These are phyloP conservation scores for Podiceps cristatus DNA, from an alignment of 2,113 vertebrate genomes.

Conservation along the genomic window DNA sequence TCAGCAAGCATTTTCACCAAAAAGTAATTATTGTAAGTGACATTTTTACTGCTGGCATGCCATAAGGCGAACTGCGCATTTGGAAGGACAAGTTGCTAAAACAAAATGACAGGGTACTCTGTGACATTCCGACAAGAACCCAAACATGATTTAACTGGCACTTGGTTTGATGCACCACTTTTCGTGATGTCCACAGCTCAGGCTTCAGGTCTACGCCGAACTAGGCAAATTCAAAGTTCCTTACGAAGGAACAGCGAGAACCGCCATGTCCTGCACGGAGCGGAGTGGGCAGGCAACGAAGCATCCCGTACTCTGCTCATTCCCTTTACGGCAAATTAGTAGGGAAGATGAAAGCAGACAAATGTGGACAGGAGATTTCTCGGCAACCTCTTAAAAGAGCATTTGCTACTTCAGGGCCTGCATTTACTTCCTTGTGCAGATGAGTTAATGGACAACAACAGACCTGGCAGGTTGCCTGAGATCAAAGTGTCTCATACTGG, in stretches of 20 bases:
- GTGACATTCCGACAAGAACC: constrained; percentile 86
- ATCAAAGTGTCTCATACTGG: neutral
- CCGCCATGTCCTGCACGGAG: accelerated
- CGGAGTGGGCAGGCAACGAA: neutral
- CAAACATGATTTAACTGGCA: constrained; percentile 78
- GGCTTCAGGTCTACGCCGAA: constrained; percentile 35
- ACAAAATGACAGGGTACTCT: constrained; percentile 86
- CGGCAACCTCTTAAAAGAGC: constrained; percentile 19
- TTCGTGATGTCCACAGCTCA: constrained; percentile 35
- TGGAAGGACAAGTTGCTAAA: constrained; percentile 85
- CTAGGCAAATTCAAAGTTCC: neutral
- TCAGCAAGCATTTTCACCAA: constrained; percentile 89
- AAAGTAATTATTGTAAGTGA: constrained; percentile 90
- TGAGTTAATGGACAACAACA: constrained; percentile 41
- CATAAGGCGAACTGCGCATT: constrained; percentile 81
- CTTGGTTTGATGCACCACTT: constrained; percentile 69
- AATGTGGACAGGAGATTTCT: neutral
- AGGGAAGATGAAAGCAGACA: neutral
- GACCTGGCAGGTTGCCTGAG: constrained; percentile 23
- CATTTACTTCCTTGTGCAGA: neutral
- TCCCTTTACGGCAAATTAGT: neutral
- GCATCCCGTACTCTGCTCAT: neutral
- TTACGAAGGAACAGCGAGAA: neutral
- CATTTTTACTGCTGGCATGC: constrained; percentile 91
- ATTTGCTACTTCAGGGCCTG: constrained; percentile 22